Evolutionary conservation across 2,113 vertebrate species (phyloP).

Genomic region (Petromus typicus): DNA sequence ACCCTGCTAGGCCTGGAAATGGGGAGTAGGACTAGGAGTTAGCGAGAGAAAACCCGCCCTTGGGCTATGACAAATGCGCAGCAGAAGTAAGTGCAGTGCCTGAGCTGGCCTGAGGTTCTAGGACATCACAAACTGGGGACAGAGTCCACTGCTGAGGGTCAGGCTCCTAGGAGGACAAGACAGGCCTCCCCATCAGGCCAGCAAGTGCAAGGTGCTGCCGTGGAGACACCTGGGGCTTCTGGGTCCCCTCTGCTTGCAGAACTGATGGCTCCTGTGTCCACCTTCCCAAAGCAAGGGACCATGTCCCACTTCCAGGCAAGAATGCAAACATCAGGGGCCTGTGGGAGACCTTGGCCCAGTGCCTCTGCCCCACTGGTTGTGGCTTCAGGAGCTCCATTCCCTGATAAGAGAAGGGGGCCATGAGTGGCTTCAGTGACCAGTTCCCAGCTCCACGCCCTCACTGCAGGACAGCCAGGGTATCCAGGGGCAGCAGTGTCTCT

Average conservation of each 20-base stretch:
- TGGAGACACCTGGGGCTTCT: not conserved
- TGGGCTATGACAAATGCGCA: not conserved
- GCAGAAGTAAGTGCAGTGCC: not conserved
- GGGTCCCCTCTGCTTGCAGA: not conserved
- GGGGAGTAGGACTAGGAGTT: not conserved
- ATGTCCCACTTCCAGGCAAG: not conserved
- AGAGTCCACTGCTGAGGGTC: not conserved
- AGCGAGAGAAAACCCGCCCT: not conserved
- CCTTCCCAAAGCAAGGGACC: not conserved
- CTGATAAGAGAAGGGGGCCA: too few relatives aligned
- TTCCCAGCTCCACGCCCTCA: too few relatives aligned
- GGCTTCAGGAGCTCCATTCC: not conserved
- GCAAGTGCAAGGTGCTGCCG: not conserved
- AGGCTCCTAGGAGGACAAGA: not conserved
- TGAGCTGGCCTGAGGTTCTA: not conserved
- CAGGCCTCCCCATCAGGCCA: not conserved
- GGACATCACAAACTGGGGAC: not conserved
- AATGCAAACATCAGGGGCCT: accelerated
- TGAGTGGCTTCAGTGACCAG: not conserved
- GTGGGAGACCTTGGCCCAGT: not conserved
- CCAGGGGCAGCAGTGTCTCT: not conserved
- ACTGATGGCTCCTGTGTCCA: not conserved
- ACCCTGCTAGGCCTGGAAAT: not conserved
- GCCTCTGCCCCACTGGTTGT: not conserved
- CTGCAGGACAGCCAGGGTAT: not conserved